Evolutionary conservation across 2,797 vertebrate species (phyloP), one percentile per base, ranked within the genome.

Genomic region (Balearica regulorum): DNA sequence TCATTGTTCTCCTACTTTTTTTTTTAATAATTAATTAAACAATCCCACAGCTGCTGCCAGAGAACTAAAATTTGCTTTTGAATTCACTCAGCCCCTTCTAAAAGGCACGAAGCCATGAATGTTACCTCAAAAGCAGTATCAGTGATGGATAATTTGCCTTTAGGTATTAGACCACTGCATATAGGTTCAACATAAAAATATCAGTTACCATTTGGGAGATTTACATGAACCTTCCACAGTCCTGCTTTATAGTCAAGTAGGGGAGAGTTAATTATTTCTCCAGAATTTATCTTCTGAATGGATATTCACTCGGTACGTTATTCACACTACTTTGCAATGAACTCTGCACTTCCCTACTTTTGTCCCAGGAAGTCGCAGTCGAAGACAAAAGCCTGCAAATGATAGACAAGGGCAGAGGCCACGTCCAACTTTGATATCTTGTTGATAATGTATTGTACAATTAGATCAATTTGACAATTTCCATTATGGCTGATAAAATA

Each of bases 401-500:
- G 44, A 96, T 87, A 97, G 94, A 92, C 94, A 80, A 73, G 94
- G 95, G 98, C 98, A 98, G 98, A 98, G 98, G 98, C 98, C 98
- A 96, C 76, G 98, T 98, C 98, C 87, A 93, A 97, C 96, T 97
- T 98, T 98, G 98, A 98, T 98, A 99, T 95, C 97, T 97, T 97
- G 97, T 98, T 99, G 99, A 99, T 99, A 99, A 99, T 98, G 89
- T 99, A 99, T 98, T 98, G 98, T 98, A 98, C 99, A 99, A 99
- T 99, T 99, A 99, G 99, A 98, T 97, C 98, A 97, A 98, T 98
- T 98, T 99, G 99, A 99, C 98, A 99, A 99, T 99, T 99, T 99
- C 99, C 99, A 99, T 99, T 99, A 99, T 97, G 98, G 98, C 98
- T 99, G 98, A 99, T 99, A 98, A 99, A 99, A 99, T 99, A 99